A percentile compares a stretch with the other conserved stretches of the same genome.
Conservation (phyloP, 1,140 invertebrate genomes). For the Mamestra configurata region DNA sequence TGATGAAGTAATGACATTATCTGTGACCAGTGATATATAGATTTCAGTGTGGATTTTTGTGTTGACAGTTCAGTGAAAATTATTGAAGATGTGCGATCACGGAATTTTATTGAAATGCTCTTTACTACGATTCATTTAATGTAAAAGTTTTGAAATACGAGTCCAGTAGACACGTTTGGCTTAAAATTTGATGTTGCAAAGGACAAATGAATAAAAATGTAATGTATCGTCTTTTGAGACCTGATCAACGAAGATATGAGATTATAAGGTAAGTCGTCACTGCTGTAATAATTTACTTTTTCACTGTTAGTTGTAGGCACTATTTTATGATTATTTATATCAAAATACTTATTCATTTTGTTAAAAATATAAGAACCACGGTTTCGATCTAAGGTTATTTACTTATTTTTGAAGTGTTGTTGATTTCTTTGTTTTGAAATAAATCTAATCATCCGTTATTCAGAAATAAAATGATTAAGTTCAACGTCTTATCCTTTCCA, state of each 20-base stretch:
- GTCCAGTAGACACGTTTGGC: not conserved
- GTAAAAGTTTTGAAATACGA: not conserved
- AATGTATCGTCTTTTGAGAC: not conserved
- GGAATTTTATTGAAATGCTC: not conserved
- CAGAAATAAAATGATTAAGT: too few species aligned
- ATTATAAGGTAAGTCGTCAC: not conserved
- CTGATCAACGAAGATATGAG: not conserved
- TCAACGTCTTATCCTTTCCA: too few species aligned
- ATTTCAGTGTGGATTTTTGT: conserved; percentile 53
- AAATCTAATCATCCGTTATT: too few species aligned
- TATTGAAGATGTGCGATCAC: conserved; percentile 69
- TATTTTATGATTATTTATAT: too few species aligned
- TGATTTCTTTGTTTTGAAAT: too few species aligned
- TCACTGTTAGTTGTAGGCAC: too few species aligned
- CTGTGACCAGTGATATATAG: not conserved
- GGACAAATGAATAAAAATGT: not conserved
- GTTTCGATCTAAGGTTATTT: too few species aligned
- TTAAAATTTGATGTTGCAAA: not conserved
- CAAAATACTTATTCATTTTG: too few species aligned
- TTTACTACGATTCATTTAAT: not conserved
- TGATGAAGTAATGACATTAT: not conserved
- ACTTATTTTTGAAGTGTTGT: too few species aligned
- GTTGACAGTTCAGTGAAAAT: conserved; percentile 76
- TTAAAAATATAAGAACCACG: too few species aligned
- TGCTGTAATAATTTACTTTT: not conserved